Evolutionary conservation across 2,888 invertebrate genomes (phyloP), one percentile per base, ranked within the genome.

Genomic region (Bellardia bayeri): DNA sequence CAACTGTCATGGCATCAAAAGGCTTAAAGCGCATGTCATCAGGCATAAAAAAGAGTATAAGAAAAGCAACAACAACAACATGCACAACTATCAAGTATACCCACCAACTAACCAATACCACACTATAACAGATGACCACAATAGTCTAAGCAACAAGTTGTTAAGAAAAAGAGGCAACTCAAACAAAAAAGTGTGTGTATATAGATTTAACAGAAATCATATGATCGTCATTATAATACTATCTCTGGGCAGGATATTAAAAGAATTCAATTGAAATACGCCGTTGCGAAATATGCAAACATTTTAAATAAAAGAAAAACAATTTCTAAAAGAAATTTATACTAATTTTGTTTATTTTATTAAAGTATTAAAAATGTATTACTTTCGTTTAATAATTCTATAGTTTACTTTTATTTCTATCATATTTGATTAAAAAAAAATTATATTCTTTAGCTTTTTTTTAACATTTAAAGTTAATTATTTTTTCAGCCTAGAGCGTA

Each of bases 21-120:
- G 87, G 87, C 87, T 87, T 87, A 87, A 87, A 87, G 87, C 87
- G 87, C 87, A 87, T 87, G 87, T 87, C 87, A 87, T 87, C 87
- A 76, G 85, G 74, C 87, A 87, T 78, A 88, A 85, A 85, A 80
- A 78, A 87, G 30, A 58, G 56, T 56, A 76, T 66, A 80, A 58
- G 61, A 54, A 84, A 56, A 61, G 78, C 42, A 82, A 64, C 56
- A 83, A 54, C 56, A 79, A 74, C 68, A 82, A 66, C 33, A 23
- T 23, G 23, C 56, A 40, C 16, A 63, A 56, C 58, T 58, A 81
- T 64, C 75, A 75, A 66, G 58, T 75, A 68, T 82, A 51, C 54
- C 49, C 76, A 81, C 45, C 80, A 80, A 79, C 86, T 68, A 86
- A 64, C 72, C 66, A 82, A 82, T 78, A 51, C 68, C 78, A 78